A percentile compares a stretch with the other conserved stretches of the same genome.
Evolutionary conservation across 2,113 vertebrate genomes (phyloP).

Genomic region (Pomatorhinus ruficollis): DNA sequence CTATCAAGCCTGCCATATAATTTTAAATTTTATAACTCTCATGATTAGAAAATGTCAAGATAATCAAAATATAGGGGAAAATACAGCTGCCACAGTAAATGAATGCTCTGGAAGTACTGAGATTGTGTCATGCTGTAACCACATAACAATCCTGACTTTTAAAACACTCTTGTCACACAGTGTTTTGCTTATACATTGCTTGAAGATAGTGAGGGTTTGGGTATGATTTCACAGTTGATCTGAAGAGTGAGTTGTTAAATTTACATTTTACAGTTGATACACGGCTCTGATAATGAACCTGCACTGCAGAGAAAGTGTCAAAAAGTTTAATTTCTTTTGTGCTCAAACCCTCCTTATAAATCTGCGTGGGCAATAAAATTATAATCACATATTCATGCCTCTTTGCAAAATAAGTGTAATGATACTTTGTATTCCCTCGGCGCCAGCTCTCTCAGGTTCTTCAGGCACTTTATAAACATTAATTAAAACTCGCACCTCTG

Average conservation of each 20-base stretch:
- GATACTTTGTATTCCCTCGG: neutral
- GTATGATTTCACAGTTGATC: neutral
- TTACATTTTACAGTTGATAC: neutral
- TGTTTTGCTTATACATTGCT: neutral
- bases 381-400: slow-evolving; percentile 26
- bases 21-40: slow-evolving; percentile 52
- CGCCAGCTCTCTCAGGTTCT: neutral
- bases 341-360: neutral
- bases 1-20: slow-evolving; percentile 30
- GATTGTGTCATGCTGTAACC: neutral
- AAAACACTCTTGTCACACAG: neutral
- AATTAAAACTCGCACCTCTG: neutral
- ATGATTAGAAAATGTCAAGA: slow-evolving; percentile 61
- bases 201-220: neutral
- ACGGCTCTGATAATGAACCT: neutral
- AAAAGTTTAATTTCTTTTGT: slow-evolving; percentile 43
- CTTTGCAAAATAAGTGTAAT: slow-evolving; percentile 36
- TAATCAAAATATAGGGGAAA: slow-evolving; percentile 60
- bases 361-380: slow-evolving; percentile 29
- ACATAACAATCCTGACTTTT: neutral
- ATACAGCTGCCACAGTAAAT: slow-evolving; percentile 41
- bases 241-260: neutral
- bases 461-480: slow-evolving; percentile 21
- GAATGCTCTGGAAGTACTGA: neutral
- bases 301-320: neutral